Evolutionary conservation across 1,140 invertebrate genomes (phyloP).

Genomic region (Neodiprion pinetum): DNA sequence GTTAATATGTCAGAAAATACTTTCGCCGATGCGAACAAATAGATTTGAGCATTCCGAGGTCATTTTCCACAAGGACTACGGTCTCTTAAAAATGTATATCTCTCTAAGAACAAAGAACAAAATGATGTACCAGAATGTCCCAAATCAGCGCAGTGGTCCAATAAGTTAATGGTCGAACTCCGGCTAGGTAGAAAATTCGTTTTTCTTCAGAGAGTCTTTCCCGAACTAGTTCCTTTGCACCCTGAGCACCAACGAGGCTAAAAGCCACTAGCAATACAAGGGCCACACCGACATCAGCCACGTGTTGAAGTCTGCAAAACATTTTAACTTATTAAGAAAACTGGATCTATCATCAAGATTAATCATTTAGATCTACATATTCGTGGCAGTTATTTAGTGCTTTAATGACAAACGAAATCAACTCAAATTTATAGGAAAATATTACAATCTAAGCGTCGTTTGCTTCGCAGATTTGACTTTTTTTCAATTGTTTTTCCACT

Average conservation of each 20-base stretch:
- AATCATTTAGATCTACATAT: not conserved
- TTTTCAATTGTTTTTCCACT: no score
- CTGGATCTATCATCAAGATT: no score
- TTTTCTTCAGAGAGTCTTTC: conserved; percentile 67
- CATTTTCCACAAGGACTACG: conserved; percentile 14
- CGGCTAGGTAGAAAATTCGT: conserved; percentile 68
- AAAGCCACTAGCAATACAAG: conserved; percentile 69
- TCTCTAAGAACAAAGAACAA: conserved; percentile 14
- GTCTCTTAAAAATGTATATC: conserved; percentile 13
- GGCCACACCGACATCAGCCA: conserved; percentile 71
- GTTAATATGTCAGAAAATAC: no score
- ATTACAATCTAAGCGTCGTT: no score
- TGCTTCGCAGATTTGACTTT: no score
- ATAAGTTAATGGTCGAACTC: conserved; percentile 65
- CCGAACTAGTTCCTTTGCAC: conserved; percentile 66
- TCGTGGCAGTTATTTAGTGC: not conserved
- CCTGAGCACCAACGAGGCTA: conserved; percentile 66
- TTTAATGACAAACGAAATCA: no score
- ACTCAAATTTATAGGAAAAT: no score
- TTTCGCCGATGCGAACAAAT: not conserved
- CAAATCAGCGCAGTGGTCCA: conserved; percentile 68
- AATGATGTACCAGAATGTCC: conserved; percentile 65
- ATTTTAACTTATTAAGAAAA: not conserved
- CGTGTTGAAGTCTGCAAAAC: conserved; percentile 66
- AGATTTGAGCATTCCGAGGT: conserved; percentile 5